phyloP scores from a whole-genome alignment of 1,140 invertebrate species.

The Philotrypesis tridentata region DNA sequence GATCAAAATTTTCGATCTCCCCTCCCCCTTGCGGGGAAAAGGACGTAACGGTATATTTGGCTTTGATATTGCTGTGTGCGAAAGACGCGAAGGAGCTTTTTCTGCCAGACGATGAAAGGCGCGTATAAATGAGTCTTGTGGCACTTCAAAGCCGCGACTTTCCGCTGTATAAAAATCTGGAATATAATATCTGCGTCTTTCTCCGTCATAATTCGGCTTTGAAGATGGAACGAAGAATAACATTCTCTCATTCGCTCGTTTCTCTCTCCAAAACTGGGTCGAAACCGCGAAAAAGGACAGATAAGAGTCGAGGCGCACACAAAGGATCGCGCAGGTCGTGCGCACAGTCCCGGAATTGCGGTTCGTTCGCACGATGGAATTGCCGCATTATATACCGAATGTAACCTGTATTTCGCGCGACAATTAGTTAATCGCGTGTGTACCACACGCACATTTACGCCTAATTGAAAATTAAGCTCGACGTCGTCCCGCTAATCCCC shows the following conservation, averaged over 20 bases:
- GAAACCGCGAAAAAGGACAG: too few species aligned
- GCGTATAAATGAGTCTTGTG: conserved; percentile 17
- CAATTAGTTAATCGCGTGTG: background rate
- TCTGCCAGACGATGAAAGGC: background rate
- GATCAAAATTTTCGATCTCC: conserved; percentile 39
- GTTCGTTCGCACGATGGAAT: background rate
- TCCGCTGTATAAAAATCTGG: background rate
- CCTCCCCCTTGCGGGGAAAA: background rate
- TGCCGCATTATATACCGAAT: background rate
- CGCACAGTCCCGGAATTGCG: too few species aligned
- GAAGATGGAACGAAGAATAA: background rate
- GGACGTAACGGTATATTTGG: conserved; percentile 31
- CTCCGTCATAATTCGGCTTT: too few species aligned
- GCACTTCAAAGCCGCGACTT: background rate
- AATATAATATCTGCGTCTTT: too few species aligned
- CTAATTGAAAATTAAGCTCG: too few species aligned
- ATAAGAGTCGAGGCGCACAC: too few species aligned
- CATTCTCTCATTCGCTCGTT: background rate
- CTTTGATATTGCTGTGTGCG: background rate
- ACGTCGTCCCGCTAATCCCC: background rate
- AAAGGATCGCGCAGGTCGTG: too few species aligned
- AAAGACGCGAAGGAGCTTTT: background rate
- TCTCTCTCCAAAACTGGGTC: too few species aligned
- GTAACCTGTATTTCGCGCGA: background rate
- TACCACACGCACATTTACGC: background rate